Evolutionary conservation across 2,113 vertebrate genomes (phyloP).

Genomic region (Pogona vitticeps): DNA sequence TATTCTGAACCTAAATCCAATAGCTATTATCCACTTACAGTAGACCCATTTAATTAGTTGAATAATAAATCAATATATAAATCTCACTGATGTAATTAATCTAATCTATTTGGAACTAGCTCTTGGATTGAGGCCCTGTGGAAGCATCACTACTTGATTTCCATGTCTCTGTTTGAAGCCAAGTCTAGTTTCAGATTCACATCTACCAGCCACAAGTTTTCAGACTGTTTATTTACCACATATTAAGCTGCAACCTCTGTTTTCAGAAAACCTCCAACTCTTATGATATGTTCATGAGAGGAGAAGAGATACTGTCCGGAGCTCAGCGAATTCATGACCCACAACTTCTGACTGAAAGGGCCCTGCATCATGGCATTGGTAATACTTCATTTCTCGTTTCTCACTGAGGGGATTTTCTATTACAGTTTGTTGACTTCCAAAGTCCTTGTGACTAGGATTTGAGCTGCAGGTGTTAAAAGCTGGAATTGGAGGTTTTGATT

Average conservation of each 20-base stretch:
- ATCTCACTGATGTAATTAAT: no score
- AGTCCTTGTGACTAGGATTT: neutral
- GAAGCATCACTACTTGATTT: neutral
- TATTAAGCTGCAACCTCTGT: neutral
- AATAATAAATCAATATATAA: no score
- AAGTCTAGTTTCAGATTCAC: neutral
- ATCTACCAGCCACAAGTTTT: neutral
- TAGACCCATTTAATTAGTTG: no score
- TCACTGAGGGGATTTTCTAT: neutral
- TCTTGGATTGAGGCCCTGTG: neutral
- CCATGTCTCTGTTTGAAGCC: neutral
- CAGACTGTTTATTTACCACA: neutral
- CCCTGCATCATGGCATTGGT: conserved; percentile 92
- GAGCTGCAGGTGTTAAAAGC: neutral
- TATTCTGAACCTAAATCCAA: no score
- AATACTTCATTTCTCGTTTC: conserved; percentile 48
- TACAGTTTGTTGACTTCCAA: neutral
- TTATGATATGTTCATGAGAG: conserved; percentile 99
- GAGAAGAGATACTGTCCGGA: conserved; percentile 97
- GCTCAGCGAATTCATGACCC: conserved; percentile 96
- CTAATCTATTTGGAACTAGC: neutral
- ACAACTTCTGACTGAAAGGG: conserved; percentile 92
- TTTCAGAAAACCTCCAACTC: conserved; percentile 97
- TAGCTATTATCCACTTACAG: no score
- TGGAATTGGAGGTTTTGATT: neutral